Evolutionary conservation across 2,797 vertebrate species (phyloP), one percentile per base, ranked within the genome.

Genomic region (Cossypha caffra): DNA sequence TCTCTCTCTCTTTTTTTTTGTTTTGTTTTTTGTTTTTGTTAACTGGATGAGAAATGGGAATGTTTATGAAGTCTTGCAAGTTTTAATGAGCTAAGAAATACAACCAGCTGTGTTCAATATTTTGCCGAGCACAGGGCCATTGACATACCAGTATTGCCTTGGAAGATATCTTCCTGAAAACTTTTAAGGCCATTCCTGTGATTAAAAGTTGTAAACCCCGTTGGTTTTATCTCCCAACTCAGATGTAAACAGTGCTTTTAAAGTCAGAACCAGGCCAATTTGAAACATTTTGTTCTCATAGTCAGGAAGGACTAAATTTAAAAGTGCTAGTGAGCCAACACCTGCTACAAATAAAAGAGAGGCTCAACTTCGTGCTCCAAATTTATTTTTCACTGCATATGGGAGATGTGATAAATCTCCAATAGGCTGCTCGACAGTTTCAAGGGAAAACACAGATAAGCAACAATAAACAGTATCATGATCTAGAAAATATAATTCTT

Each of bases 301-400:
- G 29, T 59, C 51, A 76, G 38, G 48, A 91, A 14, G 14, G 50
- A 91, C 80, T 91, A 92, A 88, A 89, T 91, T 89, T 93, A 90
- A 96, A 97, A 89, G 54, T 93, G 86, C 28, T 93, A 82, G 85
- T 58, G 76, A 96, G 64, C 50, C 68, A 88, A 68, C 86, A 94
- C 72, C 84, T 94, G 86, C 84, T 89, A 69, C 13, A 5, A 74
- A 77, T 82, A 92, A 96, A 93, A 92, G 48, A 85, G 35, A 76
- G 57, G 24, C 47, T n/a, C 38, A 83, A 58, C 54, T 85, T 63
- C 73, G 80, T 64, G 50, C 35, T 87, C 58, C 24, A 88, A 28
- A 93, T 91, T 74, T 80, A 24, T 89, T 94, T 94, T 89, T 93
- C 72, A 75, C 47, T 80, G 54, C 47, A 72, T 76, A 78, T 54